Evolutionary conservation across 1,140 invertebrate species (phyloP).

Genomic region (Vanessa atalanta): DNA sequence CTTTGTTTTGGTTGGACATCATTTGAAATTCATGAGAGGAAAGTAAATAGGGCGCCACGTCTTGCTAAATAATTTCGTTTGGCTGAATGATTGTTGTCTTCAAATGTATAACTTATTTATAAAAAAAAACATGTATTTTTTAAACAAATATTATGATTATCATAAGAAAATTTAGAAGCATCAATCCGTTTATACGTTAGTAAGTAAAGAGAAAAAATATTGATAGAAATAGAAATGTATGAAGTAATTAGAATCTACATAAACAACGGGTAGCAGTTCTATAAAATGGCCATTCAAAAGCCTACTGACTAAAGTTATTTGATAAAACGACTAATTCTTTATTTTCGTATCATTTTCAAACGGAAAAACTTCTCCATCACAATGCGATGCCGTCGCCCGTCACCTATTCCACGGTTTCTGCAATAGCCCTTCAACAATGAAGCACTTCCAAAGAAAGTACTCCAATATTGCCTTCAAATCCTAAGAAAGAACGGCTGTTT

Average conservation of each 20-base stretch:
- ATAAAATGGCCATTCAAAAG: no score
- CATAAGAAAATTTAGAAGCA: no score
- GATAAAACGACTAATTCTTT: slow-evolving; percentile 7
- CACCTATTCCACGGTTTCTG: slow-evolving; percentile 42
- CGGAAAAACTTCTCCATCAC: slow-evolving; percentile 23
- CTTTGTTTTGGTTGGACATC: slow-evolving; percentile 30
- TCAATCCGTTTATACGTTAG: no score
- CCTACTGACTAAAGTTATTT: not conserved
- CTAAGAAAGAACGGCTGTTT: slow-evolving; percentile 51
- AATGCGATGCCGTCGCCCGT: slow-evolving; percentile 23
- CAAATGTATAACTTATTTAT: not conserved
- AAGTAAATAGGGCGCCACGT: slow-evolving; percentile 24
- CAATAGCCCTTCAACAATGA: slow-evolving; percentile 56
- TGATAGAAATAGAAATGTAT: not conserved
- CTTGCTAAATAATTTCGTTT: slow-evolving; percentile 20
- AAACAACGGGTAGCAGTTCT: no score
- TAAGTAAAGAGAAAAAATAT: no score
- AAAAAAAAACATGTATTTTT: no score
- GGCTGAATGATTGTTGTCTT: slow-evolving; percentile 7
- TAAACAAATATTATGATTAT: no score
- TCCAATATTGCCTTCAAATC: slow-evolving; percentile 50
- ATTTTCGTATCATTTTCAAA: slow-evolving; percentile 32
- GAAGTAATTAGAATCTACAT: not conserved
- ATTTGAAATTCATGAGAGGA: slow-evolving; percentile 39
- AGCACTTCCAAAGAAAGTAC: slow-evolving; percentile 58